Evolutionary conservation across 2,113 vertebrate genomes (phyloP).

Genomic region (Phrynosoma blainvillii): DNA sequence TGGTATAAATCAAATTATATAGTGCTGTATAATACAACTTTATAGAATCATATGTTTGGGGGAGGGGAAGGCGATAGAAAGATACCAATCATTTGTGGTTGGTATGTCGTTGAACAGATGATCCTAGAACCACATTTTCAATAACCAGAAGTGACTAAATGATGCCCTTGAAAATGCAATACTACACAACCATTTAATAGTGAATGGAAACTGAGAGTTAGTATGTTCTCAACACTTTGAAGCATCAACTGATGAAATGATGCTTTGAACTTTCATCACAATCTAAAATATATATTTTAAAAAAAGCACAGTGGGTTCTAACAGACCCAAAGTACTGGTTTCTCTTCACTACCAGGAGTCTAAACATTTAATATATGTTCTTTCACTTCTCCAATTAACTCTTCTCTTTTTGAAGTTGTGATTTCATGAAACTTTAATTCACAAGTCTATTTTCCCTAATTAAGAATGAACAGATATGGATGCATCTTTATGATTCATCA

Average conservation of each 20-base stretch:
- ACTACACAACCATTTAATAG: background rate
- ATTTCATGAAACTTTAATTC: constrained; percentile 7
- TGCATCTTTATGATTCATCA: background rate
- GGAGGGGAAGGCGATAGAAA: no score
- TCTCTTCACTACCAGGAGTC: background rate
- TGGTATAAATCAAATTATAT: constrained; percentile 34
- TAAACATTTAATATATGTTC: background rate
- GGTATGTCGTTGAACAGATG: background rate
- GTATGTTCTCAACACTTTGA: background rate
- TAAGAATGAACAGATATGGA: constrained; percentile 13
- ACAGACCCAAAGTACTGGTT: background rate
- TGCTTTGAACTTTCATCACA: background rate
- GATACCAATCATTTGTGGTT: background rate
- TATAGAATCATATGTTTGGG: background rate
- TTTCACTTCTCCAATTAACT: background rate
- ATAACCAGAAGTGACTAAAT: background rate
- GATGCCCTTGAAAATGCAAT: background rate
- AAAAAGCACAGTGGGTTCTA: background rate
- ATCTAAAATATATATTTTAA: background rate
- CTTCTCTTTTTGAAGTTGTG: constrained; percentile 5
- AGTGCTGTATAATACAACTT: rapidly evolving
- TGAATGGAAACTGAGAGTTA: background rate
- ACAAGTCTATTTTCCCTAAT: background rate
- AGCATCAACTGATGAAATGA: constrained; percentile 4
- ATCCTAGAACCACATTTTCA: background rate